A percentile compares a stretch with the other conserved stretches of the same genome.
Conservation (phyloP, 2,888 invertebrate species). For the Acheta domesticus region DNA sequence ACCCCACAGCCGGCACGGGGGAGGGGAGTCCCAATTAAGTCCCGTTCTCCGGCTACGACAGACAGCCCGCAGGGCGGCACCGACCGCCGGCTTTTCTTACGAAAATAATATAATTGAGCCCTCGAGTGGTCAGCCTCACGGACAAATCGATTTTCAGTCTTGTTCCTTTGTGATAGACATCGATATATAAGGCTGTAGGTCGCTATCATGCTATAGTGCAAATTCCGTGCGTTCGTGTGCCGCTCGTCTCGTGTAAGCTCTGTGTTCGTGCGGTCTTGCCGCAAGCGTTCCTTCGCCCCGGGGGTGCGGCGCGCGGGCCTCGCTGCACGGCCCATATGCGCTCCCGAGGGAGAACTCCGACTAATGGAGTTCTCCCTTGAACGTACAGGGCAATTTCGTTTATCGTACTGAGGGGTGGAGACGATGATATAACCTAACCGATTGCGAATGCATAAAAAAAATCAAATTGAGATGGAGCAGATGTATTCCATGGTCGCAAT, state of each 20-base stretch:
- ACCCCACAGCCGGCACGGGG: background rate
- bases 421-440: no score
- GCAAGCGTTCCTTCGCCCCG: no score
- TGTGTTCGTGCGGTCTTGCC: no score
- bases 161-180: constrained; percentile 3
- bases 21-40: background rate
- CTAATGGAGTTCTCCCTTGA: background rate
- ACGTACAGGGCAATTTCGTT: no score
- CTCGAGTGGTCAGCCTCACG: background rate
- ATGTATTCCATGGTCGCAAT: no score
- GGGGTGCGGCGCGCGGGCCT: background rate
- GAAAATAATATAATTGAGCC: constrained; percentile 10
- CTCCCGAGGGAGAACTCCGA: background rate
- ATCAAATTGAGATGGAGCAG: no score
- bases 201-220: background rate
- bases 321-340: background rate
- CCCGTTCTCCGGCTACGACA: background rate
- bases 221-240: background rate
- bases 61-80: background rate
- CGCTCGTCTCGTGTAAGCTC: no score
- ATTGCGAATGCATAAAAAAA: no score
- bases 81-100: background rate
- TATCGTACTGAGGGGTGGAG: no score
- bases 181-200: background rate
- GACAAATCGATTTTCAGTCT: constrained; percentile 5